These are phyloP conservation scores for Allygus modestus DNA, from an alignment of 2,888 invertebrate genomes.

Conservation along the genomic window DNA sequence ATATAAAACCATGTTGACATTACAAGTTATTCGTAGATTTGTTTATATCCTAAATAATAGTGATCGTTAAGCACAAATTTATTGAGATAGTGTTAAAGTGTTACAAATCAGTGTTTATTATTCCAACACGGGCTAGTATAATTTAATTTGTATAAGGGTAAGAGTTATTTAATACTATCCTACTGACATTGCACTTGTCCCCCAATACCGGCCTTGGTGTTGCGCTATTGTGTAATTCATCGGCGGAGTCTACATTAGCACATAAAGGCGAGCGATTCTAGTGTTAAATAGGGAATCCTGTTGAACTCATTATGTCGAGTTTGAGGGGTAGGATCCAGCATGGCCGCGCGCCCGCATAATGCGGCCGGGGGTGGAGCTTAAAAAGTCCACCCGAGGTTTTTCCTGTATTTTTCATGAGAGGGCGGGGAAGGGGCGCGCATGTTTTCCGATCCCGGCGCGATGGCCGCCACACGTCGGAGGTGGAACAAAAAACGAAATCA, in stretches of 20 bases:
- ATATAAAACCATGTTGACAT: no score
- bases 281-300: constrained; percentile 47
- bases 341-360: constrained; percentile 56
- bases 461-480: constrained; percentile 62
- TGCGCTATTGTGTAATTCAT: constrained; percentile 5
- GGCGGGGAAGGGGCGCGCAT: constrained; percentile 59
- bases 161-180: no score
- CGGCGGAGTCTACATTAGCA: constrained; percentile 4
- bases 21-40: no score
- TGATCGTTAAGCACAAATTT: no score
- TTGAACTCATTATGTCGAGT: constrained; percentile 44
- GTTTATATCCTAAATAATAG: no score
- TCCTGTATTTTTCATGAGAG: constrained; percentile 60
- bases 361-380: constrained; percentile 60
- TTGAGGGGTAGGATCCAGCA: constrained; percentile 21
- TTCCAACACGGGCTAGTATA: no score
- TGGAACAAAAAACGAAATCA: constrained; percentile 66
- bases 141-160: no score
- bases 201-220: not conserved
- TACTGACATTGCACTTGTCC: no score
- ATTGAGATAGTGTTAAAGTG: no score
- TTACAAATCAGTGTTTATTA: no score
- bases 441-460: constrained; percentile 59
- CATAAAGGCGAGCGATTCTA: constrained; percentile 23
- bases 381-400: constrained; percentile 55